Evolutionary conservation across 1,140 invertebrate species (phyloP).

Genomic region (Drosophila pachea): DNA sequence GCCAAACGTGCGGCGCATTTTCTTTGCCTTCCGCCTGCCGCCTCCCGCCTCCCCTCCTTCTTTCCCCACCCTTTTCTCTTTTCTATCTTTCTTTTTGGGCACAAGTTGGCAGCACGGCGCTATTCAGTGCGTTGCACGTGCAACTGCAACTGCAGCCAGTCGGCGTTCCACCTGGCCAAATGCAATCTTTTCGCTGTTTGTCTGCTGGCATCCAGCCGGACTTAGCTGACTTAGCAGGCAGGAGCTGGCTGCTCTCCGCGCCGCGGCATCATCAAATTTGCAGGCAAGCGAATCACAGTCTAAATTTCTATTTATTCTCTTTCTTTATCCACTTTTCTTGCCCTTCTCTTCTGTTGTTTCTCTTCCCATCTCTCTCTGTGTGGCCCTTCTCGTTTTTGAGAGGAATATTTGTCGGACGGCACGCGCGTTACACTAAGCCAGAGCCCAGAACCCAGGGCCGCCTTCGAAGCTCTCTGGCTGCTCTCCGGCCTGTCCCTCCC

Average conservation of each 20-base stretch:
- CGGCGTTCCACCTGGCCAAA: slow-evolving; percentile 4
- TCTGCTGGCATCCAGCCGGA: slow-evolving; percentile 5
- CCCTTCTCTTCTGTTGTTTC: background rate
- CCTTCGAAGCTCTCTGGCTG: too few relatives aligned
- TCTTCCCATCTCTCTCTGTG: background rate
- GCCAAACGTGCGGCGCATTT: slow-evolving; percentile 51
- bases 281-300: slow-evolving; percentile 6
- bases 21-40: too few relatives aligned
- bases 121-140: slow-evolving; percentile 37
- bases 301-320: background rate
- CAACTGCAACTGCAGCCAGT: background rate
- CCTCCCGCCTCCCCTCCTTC: background rate
- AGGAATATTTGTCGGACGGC: slow-evolving; percentile 10
- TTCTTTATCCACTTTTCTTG: background rate
- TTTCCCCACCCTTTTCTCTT: background rate
- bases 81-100: slow-evolving; percentile 12
- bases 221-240: background rate
- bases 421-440: slow-evolving; percentile 7
- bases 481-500: too few relatives aligned
- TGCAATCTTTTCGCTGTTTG: slow-evolving; percentile 27
- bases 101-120: slow-evolving; percentile 18
- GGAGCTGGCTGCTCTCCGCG: background rate
- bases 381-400: background rate
- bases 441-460: background rate
- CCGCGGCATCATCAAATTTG: slow-evolving; percentile 21